Evolutionary conservation across 2,113 vertebrate genomes (phyloP), one percentile per base, ranked within the genome.

Genomic region (Pollimyrus isidori): DNA sequence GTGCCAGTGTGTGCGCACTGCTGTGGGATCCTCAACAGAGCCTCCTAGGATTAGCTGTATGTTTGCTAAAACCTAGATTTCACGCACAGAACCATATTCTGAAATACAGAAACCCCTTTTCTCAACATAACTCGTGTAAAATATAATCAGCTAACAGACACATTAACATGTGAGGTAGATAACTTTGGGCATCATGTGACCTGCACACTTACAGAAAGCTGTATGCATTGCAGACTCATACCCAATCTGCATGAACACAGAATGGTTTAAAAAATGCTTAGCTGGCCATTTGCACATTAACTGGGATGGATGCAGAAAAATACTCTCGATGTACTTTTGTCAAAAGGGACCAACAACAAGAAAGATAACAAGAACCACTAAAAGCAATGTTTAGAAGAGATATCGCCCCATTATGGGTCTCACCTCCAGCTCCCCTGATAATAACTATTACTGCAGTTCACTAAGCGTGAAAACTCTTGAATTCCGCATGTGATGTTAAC

Each of bases 371-470:
- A 53, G 26, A 53, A 53, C 85, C 50, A 50, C n/a, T 53, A 87
- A 87, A 87, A 39, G 50, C 50, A 35, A 35, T 87, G 49, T 53
- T 56, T 87, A 53, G 19, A 46, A 86, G 83, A 87, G 49, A 42
- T 65, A 39, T 65, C 21, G n/a, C 42, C 39, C 56, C n/a, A 21
- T 53, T 87, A 50, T 56, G 50, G 11, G 52, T 56, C 52, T 62
- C 13, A 76, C 48, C 88, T 88, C 48, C 39, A 90, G 65, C 73
- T 45, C 26, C 49, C 49, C 48, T 62, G 39, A 90, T 88, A 82
- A 90, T 82, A 83, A 58, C 92, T 89, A 48, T 56, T 62, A 26
- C 35, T 53, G 6, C 42, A 4, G 65, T 30, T 21, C 56, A 86
- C 49, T n/a, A 30, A 56, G 52, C 45, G 3, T 86, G 80, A 65